Evolutionary conservation across 2,113 vertebrate species (phyloP).

Genomic region (Opisthocomus hoazin): DNA sequence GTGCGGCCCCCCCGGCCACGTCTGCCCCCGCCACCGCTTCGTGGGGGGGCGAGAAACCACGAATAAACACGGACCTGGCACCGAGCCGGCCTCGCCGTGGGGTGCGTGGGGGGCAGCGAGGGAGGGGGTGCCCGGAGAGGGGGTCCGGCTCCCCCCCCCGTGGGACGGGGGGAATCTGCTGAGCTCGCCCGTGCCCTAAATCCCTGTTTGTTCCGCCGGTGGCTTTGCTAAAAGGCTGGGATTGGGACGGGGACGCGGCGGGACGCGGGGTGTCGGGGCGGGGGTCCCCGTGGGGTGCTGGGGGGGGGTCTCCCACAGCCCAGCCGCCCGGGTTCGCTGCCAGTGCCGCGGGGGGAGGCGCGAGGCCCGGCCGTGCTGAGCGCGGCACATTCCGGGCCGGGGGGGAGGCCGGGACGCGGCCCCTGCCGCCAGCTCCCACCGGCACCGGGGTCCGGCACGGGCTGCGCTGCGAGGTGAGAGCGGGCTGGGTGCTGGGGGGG

Average conservation of each 20-base stretch:
- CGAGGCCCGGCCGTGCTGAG: neutral
- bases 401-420: neutral
- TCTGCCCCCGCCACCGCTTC: neutral
- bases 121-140: neutral
- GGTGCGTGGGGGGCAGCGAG: neutral
- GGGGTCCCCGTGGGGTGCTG: neutral
- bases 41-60: neutral
- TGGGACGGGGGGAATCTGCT: conserved; percentile 37
- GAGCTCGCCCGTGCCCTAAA: conserved; percentile 39
- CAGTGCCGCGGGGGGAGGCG: neutral
- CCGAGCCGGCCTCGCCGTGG: neutral
- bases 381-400: neutral
- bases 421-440: neutral
- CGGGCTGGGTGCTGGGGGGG: neutral
- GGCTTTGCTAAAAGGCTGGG: conserved; percentile 37
- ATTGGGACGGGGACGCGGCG: neutral
- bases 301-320: neutral
- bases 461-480: neutral
- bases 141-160: fast-evolving
- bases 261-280: fast-evolving
- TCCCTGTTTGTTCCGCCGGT: conserved; percentile 49
- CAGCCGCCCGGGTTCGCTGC: neutral
- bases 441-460: neutral
- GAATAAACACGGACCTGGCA: conserved; percentile 24
- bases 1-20: fast-evolving